phyloP scores from a whole-genome alignment of 2,797 vertebrate genomes.

The Brotula barbata region DNA sequence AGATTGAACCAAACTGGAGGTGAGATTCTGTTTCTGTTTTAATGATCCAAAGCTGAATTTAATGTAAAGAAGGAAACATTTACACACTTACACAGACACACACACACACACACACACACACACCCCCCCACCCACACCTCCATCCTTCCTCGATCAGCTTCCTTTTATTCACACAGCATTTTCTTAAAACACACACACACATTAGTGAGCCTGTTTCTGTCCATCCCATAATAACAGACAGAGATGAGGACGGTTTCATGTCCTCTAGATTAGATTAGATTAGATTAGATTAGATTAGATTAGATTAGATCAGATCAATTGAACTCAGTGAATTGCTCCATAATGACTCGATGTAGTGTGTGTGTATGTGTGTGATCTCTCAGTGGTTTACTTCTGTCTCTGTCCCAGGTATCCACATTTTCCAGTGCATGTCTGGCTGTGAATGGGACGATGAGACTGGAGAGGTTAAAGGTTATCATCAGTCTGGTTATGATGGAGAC shows the following conservation, averaged over 20 bases:
- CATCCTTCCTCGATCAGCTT: background rate
- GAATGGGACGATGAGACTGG: constrained; percentile 32
- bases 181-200: too few relatives aligned
- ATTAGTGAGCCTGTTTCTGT: constrained; percentile 2
- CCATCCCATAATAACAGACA: constrained; percentile 21
- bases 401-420: constrained; percentile 27
- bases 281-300: too few relatives aligned
- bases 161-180: too few relatives aligned
- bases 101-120: constrained; percentile 14
- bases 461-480: rapidly evolving
- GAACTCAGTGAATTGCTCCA: background rate
- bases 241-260: background rate
- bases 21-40: constrained; percentile 40
- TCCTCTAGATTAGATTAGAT: constrained; percentile 9
- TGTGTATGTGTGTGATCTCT: background rate
- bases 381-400: constrained; percentile 16
- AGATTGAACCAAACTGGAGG: constrained; percentile 69
- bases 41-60: constrained; percentile 3
- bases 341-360: background rate
- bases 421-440: constrained; percentile 2
- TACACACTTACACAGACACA: constrained; percentile 2
- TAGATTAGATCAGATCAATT: too few relatives aligned
- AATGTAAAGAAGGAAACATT: background rate
- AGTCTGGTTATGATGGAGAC: constrained; percentile 43
- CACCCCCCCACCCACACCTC: constrained; percentile 2